These are phyloP conservation scores for Kryphioiulus occultus DNA, from an alignment of 2,888 invertebrate species.

Conservation along the genomic window DNA sequence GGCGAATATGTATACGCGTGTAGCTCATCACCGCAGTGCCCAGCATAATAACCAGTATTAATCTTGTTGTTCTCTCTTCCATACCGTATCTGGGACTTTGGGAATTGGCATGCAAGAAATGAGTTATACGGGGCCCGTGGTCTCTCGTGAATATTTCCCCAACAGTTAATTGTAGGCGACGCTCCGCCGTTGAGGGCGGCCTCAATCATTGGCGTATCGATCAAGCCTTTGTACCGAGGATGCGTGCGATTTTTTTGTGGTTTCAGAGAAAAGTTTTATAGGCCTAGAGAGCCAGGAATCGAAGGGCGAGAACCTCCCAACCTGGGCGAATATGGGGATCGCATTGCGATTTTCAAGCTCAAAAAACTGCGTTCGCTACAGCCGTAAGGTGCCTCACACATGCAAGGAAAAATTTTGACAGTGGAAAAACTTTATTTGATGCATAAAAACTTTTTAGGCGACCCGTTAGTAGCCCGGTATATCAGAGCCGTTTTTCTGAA, in stretches of 20 bases:
- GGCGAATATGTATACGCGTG: constrained; percentile 40
- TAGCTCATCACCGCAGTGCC: constrained; percentile 47
- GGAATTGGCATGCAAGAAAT: constrained; percentile 52
- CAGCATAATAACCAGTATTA: constrained; percentile 52
- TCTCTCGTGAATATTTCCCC: constrained; percentile 49
- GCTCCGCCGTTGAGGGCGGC: constrained; percentile 36
- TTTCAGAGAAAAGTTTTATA: constrained; percentile 38
- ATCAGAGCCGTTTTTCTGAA: too few relatives aligned
- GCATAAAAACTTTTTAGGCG: too few relatives aligned
- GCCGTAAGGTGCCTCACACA: background rate
- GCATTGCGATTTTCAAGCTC: background rate
- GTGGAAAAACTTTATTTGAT: background rate
- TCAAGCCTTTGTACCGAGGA: constrained; percentile 29
- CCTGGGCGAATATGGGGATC: background rate
- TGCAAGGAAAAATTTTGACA: background rate
- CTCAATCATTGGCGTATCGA: constrained; percentile 48
- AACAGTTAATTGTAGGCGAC: constrained; percentile 48
- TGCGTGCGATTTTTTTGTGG: constrained; percentile 19
- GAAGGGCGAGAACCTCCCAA: background rate
- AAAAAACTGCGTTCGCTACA: background rate
- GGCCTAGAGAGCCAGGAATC: background rate
- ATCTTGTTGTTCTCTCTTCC: constrained; percentile 51
- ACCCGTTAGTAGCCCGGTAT: too few relatives aligned
- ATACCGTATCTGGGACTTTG: constrained; percentile 52
- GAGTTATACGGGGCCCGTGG: constrained; percentile 50